Base-by-base conservation (phyloP, 2,113 vertebrate species). In the Callionymus lyra region DNA sequence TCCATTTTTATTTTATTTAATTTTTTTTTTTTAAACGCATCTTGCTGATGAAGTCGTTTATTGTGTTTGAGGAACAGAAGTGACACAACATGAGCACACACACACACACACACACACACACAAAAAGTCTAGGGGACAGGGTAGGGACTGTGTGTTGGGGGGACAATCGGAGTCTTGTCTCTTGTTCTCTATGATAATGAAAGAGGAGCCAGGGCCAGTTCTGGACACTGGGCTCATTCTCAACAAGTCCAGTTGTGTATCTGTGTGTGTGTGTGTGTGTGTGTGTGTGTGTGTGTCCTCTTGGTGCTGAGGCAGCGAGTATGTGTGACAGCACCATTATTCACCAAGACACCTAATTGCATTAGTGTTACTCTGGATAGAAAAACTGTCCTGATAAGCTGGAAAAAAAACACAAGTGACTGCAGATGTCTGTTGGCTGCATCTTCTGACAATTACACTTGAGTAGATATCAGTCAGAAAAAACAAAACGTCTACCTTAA, bases 241-340 rank as follows among this genome's bases (percentile, higher is more conserved):
- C 63, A 61, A 50, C 52, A 65, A 76, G 72, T 63, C 64, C 6
- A 13, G 72, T 55, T 48, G 55, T 70, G 76, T 68, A 68, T 70
- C 69, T 51, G 21, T 27, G 21, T 27, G 21, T 27, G 21, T 27
- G 21, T 27, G 21, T 27, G 21, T 27, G 21, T 27, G 21, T 27
- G 21, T 27, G 21, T 27, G 21, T 27, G 21, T 70, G 76, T 68
- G 70, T 70, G 72, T 51, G 72, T 61, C 58, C 49, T 68, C 53
- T 55, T 10, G 57, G 54, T 77, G 74, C 76, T 79, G 76, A 81
- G 66, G 66, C 73, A 79, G 76, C 71, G 69, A 56, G 56, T 74
- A 60, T 68, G 66, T 66, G 64, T 73, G 78, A 82, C 78, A 74
- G 68, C 61, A 63, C 68, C 73, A 81, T 84, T 76, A 77, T 74